Evolutionary conservation across 2,888 invertebrate genomes (phyloP).

Genomic region (Daptonema setosum): DNA sequence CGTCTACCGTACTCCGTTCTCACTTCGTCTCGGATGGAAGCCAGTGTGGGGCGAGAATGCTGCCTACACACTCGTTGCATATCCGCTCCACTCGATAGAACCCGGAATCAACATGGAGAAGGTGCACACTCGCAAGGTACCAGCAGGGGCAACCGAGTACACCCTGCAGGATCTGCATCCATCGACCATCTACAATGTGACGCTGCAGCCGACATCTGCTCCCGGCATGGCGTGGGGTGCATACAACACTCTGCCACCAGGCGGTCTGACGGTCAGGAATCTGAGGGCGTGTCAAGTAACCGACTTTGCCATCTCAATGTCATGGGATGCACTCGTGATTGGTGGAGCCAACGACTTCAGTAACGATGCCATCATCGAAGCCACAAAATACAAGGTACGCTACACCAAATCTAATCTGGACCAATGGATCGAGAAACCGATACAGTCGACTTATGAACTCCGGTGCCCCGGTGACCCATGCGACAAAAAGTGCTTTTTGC

Average conservation of each 20-base stretch:
- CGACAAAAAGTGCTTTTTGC: slow-evolving; percentile 24
- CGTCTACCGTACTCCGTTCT: slow-evolving; percentile 23
- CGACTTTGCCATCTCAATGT: slow-evolving; percentile 22
- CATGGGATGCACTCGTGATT: slow-evolving; percentile 19
- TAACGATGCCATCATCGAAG: slow-evolving; percentile 5
- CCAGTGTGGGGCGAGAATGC: slow-evolving; percentile 23
- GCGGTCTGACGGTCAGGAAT: slow-evolving; percentile 22
- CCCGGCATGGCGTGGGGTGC: slow-evolving; percentile 21
- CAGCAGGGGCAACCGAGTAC: slow-evolving; percentile 18
- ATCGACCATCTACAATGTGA: slow-evolving; percentile 25
- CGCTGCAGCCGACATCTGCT: slow-evolving; percentile 17
- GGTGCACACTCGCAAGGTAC: slow-evolving; percentile 17
- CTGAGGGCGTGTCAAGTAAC: slow-evolving; percentile 25
- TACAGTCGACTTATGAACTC: slow-evolving; percentile 9
- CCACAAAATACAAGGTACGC: slow-evolving; percentile 23
- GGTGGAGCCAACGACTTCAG: slow-evolving; percentile 16
- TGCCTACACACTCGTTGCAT: slow-evolving; percentile 22
- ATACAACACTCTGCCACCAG: slow-evolving; percentile 25
- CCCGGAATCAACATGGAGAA: slow-evolving; percentile 15
- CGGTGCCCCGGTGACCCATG: slow-evolving; percentile 23
- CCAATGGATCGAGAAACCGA: slow-evolving; percentile 19
- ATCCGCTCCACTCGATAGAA: slow-evolving; percentile 20
- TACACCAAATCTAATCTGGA: slow-evolving; percentile 18
- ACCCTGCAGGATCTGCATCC: slow-evolving; percentile 21
- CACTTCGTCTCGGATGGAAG: slow-evolving; percentile 25